phyloP scores from a whole-genome alignment of 2,888 invertebrate genomes.

The Catocala sponsa region DNA sequence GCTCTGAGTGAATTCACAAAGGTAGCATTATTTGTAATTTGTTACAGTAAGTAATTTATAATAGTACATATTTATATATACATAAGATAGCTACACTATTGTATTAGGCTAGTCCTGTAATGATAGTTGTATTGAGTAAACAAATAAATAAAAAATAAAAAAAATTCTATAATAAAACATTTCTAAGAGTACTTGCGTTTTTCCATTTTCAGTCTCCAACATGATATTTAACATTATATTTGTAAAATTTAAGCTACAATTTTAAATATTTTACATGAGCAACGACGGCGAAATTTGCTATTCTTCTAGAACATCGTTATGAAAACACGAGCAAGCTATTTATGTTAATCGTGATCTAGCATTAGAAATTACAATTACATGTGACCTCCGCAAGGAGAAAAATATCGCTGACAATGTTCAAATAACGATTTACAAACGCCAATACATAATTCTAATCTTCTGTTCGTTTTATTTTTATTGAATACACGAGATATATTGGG shows the following conservation, averaged over 20 bases:
- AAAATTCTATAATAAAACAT: neutral
- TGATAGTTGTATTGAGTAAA: no score
- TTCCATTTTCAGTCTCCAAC: no score
- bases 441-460: no score
- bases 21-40: no score
- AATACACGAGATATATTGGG: no score
- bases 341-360: constrained; percentile 54
- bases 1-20: no score
- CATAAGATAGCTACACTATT: no score
- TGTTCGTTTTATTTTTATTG: no score
- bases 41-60: no score
- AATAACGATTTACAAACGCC: neutral
- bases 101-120: no score
- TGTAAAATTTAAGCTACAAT: neutral
- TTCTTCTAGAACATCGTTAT: constrained; percentile 37
- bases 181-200: neutral
- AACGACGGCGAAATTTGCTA: neutral
- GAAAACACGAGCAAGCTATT: constrained; percentile 53
- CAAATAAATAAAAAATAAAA: no score
- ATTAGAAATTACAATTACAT: constrained; percentile 60
- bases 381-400: constrained; percentile 40
- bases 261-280: neutral
- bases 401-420: constrained; percentile 44
- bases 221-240: neutral
- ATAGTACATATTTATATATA: no score